A percentile compares a stretch with the other conserved stretches of the same genome.
Evolutionary conservation across 2,888 invertebrate genomes (phyloP).

Genomic region (Cryptocephalus moraei): DNA sequence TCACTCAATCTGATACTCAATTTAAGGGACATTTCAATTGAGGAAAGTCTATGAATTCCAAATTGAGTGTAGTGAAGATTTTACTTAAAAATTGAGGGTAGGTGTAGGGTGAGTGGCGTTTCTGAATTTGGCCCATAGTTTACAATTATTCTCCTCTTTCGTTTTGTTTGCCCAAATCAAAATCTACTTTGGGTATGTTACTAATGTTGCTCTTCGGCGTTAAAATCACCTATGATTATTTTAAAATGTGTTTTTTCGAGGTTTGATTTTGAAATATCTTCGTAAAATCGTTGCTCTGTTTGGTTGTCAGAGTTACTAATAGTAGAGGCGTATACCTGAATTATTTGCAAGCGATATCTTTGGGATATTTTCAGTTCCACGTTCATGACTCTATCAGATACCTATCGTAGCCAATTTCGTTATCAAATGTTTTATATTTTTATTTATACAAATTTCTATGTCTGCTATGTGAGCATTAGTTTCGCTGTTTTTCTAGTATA

Average conservation of each 20-base stretch:
- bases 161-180: neutral
- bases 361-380: neutral
- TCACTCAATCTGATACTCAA: too few species aligned
- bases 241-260: too few species aligned
- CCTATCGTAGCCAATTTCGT: neutral
- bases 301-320: neutral
- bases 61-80: too few species aligned
- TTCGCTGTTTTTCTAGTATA: neutral
- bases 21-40: too few species aligned
- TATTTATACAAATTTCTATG: neutral
- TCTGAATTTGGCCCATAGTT: too few species aligned
- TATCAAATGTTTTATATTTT: neutral
- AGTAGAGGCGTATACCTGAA: neutral
- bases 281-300: neutral
- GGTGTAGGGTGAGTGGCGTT: too few species aligned
- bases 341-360: neutral
- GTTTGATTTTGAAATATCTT: neutral
- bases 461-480: neutral
- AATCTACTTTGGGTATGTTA: neutral
- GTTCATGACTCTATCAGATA: too few species aligned
- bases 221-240: neutral
- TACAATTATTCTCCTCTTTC: slow-evolving; percentile 3
- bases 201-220: too few species aligned
- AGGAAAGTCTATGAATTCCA: too few species aligned
- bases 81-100: too few species aligned